Conservation (phyloP, 2,113 vertebrate genomes). For the Nicator chloris region DNA sequence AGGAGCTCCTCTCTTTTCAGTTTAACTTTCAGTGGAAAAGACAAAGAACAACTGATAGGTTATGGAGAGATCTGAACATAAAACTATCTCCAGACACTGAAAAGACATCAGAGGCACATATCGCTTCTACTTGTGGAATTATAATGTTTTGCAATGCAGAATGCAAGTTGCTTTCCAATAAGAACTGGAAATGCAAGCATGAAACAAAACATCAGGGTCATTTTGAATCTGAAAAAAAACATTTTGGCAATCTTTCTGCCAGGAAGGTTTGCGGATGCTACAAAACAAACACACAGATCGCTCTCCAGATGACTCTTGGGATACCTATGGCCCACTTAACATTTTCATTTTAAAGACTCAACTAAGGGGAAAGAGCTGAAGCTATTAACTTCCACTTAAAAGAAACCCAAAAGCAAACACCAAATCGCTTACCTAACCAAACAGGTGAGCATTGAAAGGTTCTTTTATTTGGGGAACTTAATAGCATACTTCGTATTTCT, state of each 20-base stretch:
- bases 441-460: fast-evolving
- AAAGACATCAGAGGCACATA: fast-evolving
- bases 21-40: not conserved
- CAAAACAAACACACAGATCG: not conserved
- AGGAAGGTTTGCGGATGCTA: not conserved
- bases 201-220: not conserved
- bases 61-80: not conserved
- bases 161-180: not conserved
- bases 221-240: not conserved
- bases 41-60: not conserved
- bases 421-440: not conserved
- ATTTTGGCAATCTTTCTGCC: not conserved
- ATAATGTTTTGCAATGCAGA: not conserved
- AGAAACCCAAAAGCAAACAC: not conserved
- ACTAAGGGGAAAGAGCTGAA: not conserved
- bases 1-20: not conserved
- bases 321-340: not conserved
- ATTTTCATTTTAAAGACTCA: not conserved
- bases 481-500: fast-evolving
- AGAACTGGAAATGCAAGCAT: fast-evolving
- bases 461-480: not conserved
- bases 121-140: fast-evolving
- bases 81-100: not conserved
- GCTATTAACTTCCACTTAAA: not conserved
- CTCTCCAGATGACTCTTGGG: not conserved